Percentiles rank a stretch among this genome's conserved stretches.
These are phyloP conservation scores for Passerculus sandwichensis DNA, from an alignment of 2,797 vertebrate species.

Conservation along the genomic window DNA sequence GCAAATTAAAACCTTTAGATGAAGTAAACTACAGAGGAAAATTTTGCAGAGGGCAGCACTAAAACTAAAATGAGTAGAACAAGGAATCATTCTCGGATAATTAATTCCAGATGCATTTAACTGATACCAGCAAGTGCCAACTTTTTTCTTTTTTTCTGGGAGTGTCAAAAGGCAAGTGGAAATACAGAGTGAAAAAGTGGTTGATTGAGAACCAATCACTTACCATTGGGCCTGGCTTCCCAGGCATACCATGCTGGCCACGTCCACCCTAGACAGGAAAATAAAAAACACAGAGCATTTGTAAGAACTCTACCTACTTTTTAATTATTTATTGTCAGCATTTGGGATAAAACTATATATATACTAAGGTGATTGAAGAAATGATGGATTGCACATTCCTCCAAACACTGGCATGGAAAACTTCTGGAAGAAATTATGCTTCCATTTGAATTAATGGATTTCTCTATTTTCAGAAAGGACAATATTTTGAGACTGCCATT, in stretches of 20 bases:
- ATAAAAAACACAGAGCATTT: neutral
- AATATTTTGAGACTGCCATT: neutral
- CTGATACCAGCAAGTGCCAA: neutral
- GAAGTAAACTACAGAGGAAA: neutral
- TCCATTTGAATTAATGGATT: neutral
- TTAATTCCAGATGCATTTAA: neutral
- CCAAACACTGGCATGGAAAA: neutral
- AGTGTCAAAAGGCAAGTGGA: neutral
- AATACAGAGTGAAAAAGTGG: neutral
- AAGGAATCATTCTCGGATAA: neutral
- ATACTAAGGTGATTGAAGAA: neutral
- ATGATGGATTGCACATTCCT: neutral
- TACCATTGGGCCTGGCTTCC: slow-evolving; percentile 93
- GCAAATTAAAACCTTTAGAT: neutral
- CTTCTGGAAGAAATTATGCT: neutral
- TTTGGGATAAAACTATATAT: neutral
- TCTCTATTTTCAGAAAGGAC: neutral
- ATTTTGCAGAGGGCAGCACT: neutral
- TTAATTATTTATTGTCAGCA: neutral
- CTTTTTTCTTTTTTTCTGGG: neutral
- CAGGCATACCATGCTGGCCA: slow-evolving; percentile 88
- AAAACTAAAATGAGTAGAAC: neutral
- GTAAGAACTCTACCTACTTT: neutral
- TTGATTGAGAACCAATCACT: slow-evolving; percentile 2
- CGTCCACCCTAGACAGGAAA: slow-evolving; percentile 84